phyloP scores from a whole-genome alignment of 2,888 invertebrate species.

The Melipona bicolor region DNA sequence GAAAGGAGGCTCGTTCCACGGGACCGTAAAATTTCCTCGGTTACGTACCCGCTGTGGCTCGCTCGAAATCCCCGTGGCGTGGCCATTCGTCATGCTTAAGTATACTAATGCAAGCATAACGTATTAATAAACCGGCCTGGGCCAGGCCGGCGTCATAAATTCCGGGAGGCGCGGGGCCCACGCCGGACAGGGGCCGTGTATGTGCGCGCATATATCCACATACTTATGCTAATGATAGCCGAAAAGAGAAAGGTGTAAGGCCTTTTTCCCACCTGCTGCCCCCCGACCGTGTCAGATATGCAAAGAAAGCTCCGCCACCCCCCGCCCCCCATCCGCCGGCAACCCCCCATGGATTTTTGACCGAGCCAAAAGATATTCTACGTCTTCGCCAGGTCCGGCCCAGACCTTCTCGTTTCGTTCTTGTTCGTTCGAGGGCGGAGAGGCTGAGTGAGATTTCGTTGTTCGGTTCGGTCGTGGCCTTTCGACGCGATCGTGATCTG shows the following conservation, averaged over 20 bases:
- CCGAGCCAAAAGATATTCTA: neutral
- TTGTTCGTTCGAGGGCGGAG: neutral
- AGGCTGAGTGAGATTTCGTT: neutral
- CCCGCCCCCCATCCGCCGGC: neutral
- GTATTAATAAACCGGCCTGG: slow-evolving; percentile 81
- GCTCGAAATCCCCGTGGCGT: slow-evolving; percentile 76
- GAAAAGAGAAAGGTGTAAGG: slow-evolving; percentile 76
- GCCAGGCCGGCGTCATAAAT: slow-evolving; percentile 76
- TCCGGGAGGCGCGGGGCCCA: slow-evolving; percentile 69
- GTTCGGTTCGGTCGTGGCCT: slow-evolving; percentile 38
- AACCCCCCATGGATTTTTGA: slow-evolving; percentile 24
- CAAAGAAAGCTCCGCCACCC: slow-evolving; percentile 34
- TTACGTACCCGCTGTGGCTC: slow-evolving; percentile 40
- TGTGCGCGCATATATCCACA: slow-evolving; percentile 72
- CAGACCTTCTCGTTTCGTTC: neutral
- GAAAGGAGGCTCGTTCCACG: slow-evolving; percentile 53
- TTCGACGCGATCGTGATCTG: slow-evolving; percentile 62
- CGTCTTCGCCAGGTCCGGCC: neutral
- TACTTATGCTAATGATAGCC: slow-evolving; percentile 79
- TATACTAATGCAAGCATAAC: slow-evolving; percentile 83
- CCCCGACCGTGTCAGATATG: slow-evolving; percentile 60
- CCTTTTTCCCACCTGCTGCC: slow-evolving; percentile 78
- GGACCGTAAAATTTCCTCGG: slow-evolving; percentile 64
- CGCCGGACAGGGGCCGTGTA: slow-evolving; percentile 58
- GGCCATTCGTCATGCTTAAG: slow-evolving; percentile 83